phyloP scores from a whole-genome alignment of 2,113 vertebrate species.

The Serilophus lunatus region DNA sequence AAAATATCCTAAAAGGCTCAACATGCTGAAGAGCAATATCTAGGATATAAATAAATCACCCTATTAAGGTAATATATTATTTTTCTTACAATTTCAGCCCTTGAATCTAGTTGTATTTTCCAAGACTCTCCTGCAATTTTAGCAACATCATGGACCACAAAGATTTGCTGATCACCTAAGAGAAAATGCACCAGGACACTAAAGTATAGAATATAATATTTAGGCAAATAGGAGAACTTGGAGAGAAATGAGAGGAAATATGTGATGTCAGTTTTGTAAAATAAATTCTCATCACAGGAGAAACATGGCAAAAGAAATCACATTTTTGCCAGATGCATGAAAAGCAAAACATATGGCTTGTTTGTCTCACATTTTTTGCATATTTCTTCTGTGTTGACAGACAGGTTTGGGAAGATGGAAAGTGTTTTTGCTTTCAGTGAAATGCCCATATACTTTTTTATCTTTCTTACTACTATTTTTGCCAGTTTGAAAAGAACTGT shows the following conservation, averaged over 20 bases:
- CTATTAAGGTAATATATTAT: neutral
- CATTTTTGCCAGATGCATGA: conserved; percentile 56
- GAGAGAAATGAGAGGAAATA: neutral
- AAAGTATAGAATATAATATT: neutral
- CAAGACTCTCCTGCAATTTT: neutral
- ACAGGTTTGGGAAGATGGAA: conserved; percentile 33
- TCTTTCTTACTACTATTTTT: neutral
- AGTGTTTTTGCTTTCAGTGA: conserved; percentile 10
- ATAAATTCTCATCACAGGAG: conserved; percentile 39
- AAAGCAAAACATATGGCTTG: conserved; percentile 63
- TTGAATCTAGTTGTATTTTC: neutral
- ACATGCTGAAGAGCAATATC: neutral
- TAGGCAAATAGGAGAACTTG: neutral
- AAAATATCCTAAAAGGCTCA: neutral
- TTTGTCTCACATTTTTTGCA: conserved; percentile 48
- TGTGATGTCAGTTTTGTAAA: conserved; percentile 30
- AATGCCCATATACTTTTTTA: neutral
- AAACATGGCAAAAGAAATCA: conserved; percentile 48
- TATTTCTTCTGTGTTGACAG: conserved; percentile 48
- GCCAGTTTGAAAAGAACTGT: neutral
- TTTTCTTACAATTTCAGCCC: neutral
- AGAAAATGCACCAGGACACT: neutral
- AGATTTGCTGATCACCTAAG: neutral
- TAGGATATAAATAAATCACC: neutral
- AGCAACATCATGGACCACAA: neutral